Evolutionary conservation across 2,113 vertebrate genomes (phyloP), one percentile per base, ranked within the genome.

Genomic region (Oreochromis aureus): DNA sequence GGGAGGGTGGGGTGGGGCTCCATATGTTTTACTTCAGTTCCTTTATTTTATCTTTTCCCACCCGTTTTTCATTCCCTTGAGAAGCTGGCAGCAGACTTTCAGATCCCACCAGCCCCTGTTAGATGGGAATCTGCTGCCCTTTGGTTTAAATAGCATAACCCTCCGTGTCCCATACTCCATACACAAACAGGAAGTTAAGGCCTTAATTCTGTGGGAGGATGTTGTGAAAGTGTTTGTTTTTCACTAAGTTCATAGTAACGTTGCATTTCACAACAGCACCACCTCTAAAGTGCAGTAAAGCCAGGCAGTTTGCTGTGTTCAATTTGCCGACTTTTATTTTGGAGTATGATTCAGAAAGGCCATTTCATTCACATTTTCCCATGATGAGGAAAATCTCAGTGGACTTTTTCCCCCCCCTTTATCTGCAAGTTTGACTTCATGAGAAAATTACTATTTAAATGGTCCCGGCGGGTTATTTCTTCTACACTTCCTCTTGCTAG

Each of bases 101-200:
- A 87, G 91, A 92, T 94, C 88, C 93, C 93, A 69, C 81, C 91
- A 91, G 80, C 59, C 58, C 79, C 87, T 91, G 69, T 61, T 85
- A 39, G 94, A 92, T 96, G 95, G 96, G 96, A 96, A 96, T 95
- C 90, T 93, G 87, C 92, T 96, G 96, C 92, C 96, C 95, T 96
- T 96, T 95, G 89, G 84, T 94, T 95, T 92, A 89, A 95, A 94
- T 86, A 94, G 93, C 92, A 91, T 89, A 95, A 94, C 95, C 93
- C 95, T 93, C 82, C 13, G 80, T 85, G 93, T 94, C 90, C 86
- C 88, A 84, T 93, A 90, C 88, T 90, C 94, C 94, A 91, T 87
- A 89, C 91, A 94, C 92, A 96, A 96, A 96, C 95, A 96, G 95
- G 95, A 96, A 96, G 94, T 89, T 27, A 89, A 80, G 93, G 89